Evolutionary conservation across 2,888 invertebrate species (phyloP).

Genomic region (Bombylius major): DNA sequence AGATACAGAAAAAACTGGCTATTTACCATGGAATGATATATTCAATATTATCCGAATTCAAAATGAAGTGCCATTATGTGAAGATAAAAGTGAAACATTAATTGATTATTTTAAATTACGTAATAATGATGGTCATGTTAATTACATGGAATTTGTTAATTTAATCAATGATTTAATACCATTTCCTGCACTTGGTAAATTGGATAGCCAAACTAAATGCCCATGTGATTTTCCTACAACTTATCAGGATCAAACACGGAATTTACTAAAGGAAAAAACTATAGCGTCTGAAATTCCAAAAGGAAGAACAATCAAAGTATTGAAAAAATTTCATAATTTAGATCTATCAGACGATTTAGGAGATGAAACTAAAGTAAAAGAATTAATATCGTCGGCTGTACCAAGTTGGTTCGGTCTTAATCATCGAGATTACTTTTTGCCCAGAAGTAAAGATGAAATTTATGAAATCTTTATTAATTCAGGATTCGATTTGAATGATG

Average conservation of each 20-base stretch:
- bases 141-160: not conserved
- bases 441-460: conserved; percentile 1
- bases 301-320: no score
- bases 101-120: not conserved
- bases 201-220: no score
- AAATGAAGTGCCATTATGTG: not conserved
- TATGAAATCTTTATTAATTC: not conserved
- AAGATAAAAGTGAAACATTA: not conserved
- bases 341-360: not conserved
- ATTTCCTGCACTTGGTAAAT: not conserved
- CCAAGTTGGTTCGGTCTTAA: not conserved
- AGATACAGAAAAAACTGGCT: not conserved
- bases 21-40: not conserved
- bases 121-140: not conserved
- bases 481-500: not conserved
- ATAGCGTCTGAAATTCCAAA: no score
- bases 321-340: no score
- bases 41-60: not conserved
- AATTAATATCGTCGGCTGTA: not conserved
- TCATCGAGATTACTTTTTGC: conserved; percentile 1
- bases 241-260: not conserved
- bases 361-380: not conserved
- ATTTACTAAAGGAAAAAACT: not conserved
- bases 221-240: not conserved
- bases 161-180: not conserved